Percentiles rank a stretch among this genome's conserved stretches.
phyloP scores from a whole-genome alignment of 1,140 invertebrate genomes.

The Gryon sp. region DNA sequence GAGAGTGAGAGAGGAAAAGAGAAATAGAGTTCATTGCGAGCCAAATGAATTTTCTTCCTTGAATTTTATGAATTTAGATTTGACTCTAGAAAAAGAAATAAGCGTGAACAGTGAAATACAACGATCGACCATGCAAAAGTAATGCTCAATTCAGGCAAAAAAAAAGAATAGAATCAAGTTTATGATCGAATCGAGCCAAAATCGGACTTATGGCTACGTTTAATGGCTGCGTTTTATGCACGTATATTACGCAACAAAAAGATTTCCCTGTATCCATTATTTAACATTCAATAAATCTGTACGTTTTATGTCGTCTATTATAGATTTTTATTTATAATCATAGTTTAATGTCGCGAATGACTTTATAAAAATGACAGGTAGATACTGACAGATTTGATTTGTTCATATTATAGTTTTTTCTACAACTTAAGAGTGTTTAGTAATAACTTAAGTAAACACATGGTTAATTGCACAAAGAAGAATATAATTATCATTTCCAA shows the following conservation, averaged over 20 bases:
- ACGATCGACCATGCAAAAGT: conserved; percentile 38
- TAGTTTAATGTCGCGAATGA: too few relatives aligned
- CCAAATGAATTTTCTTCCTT: conserved; percentile 7
- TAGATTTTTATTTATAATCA: conserved; percentile 10
- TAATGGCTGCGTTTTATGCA: conserved; percentile 37
- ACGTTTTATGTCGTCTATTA: conserved; percentile 3
- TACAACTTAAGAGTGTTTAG: too few relatives aligned
- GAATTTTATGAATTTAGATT: conserved; percentile 34
- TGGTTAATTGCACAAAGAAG: conserved; percentile 16
- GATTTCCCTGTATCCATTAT: conserved; percentile 14
- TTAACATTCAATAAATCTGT: conserved; percentile 41
- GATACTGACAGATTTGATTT: too few relatives aligned
- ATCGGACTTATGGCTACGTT: conserved; percentile 43
- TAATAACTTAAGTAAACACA: too few relatives aligned
- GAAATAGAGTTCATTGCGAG: conserved; percentile 6
- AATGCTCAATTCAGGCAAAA: conserved; percentile 27
- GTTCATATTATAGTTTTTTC: too few relatives aligned
- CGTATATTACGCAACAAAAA: conserved; percentile 39
- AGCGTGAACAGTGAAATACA: conserved; percentile 23
- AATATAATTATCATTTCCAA: conserved; percentile 47
- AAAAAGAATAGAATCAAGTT: conserved; percentile 40
- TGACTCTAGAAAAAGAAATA: conserved; percentile 29
- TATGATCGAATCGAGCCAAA: conserved; percentile 50
- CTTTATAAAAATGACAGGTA: too few relatives aligned
- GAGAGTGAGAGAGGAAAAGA: too few relatives aligned